Percentiles rank a stretch among this genome's conserved stretches.
Evolutionary conservation across 2,113 vertebrate species (phyloP).

Genomic region (Hippoglossus stenolepis): DNA sequence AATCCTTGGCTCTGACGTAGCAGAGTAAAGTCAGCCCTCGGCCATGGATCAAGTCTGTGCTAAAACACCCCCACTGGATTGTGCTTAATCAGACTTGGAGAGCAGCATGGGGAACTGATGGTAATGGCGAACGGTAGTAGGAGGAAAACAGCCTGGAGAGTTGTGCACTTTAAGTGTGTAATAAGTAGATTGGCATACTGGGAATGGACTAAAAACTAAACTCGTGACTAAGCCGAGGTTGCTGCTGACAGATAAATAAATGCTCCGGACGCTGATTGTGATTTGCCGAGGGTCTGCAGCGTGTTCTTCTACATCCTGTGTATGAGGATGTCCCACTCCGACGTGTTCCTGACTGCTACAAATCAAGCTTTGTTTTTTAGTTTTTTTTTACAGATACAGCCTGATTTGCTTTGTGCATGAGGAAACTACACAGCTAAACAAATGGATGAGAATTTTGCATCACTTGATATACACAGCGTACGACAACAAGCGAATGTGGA

Average conservation of each 20-base stretch:
- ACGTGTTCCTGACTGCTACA: not conserved
- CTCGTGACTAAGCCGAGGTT: slow-evolving; percentile 9
- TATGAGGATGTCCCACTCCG: not conserved
- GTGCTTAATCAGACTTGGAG: slow-evolving; percentile 53
- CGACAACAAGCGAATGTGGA: not conserved
- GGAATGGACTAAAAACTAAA: slow-evolving; percentile 31
- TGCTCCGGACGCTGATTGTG: not conserved
- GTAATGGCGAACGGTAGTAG: slow-evolving; percentile 35
- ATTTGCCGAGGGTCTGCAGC: no score
- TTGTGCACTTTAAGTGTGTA: slow-evolving; percentile 44
- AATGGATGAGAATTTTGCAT: not conserved
- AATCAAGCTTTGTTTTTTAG: not conserved
- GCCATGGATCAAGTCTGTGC: slow-evolving; percentile 59
- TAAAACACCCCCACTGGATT: slow-evolving; percentile 48
- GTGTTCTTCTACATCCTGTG: not conserved
- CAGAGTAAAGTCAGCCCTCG: slow-evolving; percentile 43
- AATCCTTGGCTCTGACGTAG: slow-evolving; percentile 39
- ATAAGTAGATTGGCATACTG: slow-evolving; percentile 44
- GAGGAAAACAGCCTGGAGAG: slow-evolving; percentile 35
- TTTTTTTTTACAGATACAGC: not conserved
- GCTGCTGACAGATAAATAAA: slow-evolving; percentile 4
- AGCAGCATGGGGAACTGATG: slow-evolving; percentile 32
- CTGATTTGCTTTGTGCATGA: not conserved
- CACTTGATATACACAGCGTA: no score
- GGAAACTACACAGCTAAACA: not conserved